Conservation (phyloP, 1,140 invertebrate species). For the Pachypsylla venusta region DNA sequence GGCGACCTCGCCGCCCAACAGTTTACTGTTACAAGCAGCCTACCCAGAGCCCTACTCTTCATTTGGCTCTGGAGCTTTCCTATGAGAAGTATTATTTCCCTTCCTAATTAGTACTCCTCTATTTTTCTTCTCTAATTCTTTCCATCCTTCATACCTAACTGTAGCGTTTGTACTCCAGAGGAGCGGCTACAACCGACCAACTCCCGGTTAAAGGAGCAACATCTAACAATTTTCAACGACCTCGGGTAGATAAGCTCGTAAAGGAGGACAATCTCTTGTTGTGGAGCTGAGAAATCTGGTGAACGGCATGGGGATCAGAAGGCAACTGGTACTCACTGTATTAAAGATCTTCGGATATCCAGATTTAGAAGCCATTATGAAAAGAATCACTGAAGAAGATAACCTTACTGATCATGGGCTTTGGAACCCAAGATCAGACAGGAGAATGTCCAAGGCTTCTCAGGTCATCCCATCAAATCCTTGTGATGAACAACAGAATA, state of each 20-base stretch:
- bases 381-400: background rate
- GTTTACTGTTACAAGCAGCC: background rate
- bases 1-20: background rate
- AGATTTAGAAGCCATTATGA: background rate
- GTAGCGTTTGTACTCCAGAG: background rate
- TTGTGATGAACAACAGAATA: background rate
- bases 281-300: constrained; percentile 6
- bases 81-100: background rate
- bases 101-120: background rate
- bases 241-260: background rate
- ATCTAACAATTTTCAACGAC: background rate
- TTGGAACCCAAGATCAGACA: background rate
- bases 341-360: background rate
- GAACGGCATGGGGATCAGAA: background rate
- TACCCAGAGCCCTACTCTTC: background rate
- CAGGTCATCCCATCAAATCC: background rate
- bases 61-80: background rate
- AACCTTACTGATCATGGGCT: constrained; percentile 8
- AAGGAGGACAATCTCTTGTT: constrained; percentile 8
- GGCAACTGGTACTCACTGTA: constrained; percentile 8
- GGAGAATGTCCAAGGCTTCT: constrained; percentile 1
- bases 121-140: background rate
- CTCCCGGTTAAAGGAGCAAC: background rate
- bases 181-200: background rate
- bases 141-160: background rate